These are phyloP conservation scores for Origma solitaria DNA, from an alignment of 2,113 vertebrate species.

Conservation along the genomic window DNA sequence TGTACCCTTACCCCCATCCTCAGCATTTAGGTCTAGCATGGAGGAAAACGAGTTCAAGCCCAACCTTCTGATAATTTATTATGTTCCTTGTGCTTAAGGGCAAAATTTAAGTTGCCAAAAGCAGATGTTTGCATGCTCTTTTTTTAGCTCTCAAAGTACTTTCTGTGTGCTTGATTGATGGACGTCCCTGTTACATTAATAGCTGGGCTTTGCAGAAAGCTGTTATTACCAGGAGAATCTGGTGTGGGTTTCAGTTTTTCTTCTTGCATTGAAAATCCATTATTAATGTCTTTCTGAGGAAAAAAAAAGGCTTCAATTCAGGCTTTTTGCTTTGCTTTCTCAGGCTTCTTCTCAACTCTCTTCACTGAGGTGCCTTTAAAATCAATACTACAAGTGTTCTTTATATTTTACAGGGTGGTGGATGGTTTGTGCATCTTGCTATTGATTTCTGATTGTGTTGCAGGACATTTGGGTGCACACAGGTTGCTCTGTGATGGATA, in stretches of 20 bases:
- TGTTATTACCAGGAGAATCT: conserved; percentile 66
- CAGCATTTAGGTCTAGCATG: conserved; percentile 18
- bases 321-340: conserved; percentile 25
- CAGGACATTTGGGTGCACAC: conserved; percentile 9
- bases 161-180: conserved; percentile 64
- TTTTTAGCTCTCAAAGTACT: conserved; percentile 54
- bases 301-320: conserved; percentile 25
- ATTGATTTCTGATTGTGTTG: conserved; percentile 62
- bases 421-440: conserved; percentile 18
- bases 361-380: conserved; percentile 26
- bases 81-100: conserved; percentile 53
- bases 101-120: conserved; percentile 61
- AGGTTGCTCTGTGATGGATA: conserved; percentile 30
- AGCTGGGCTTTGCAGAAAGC: conserved; percentile 66
- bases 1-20: neutral
- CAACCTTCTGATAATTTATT: conserved; percentile 49
- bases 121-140: conserved; percentile 63
- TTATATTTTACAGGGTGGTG: conserved; percentile 42
- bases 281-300: conserved; percentile 19
- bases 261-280: conserved; percentile 63
- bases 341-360: neutral
- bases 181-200: conserved; percentile 63
- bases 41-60: conserved; percentile 47
- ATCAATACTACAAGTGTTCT: conserved; percentile 60
- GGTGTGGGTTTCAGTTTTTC: conserved; percentile 65